Percentiles rank a stretch among this genome's conserved stretches.
phyloP scores from a whole-genome alignment of 2,797 vertebrate genomes.

The Coregonus ussuriensis region DNA sequence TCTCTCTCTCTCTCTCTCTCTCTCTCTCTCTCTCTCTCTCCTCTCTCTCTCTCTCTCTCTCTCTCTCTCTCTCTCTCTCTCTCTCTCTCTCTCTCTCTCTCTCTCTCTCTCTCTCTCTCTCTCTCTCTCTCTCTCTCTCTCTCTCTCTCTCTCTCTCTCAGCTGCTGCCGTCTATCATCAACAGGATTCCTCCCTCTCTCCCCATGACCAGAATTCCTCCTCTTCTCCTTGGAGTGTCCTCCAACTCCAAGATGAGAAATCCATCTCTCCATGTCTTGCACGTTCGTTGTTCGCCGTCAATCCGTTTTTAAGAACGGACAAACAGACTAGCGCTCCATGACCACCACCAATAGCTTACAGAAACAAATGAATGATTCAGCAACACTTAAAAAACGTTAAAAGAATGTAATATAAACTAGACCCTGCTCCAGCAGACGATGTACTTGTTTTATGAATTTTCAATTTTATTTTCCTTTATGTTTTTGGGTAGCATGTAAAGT shows the following conservation, averaged over 20 bases:
- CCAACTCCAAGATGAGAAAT: slow-evolving; percentile 36
- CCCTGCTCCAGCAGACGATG: slow-evolving; percentile 57
- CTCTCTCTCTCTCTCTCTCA: slow-evolving; percentile 30
- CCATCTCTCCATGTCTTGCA: slow-evolving; percentile 27
- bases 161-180: slow-evolving; percentile 66
- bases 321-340: slow-evolving; percentile 30
- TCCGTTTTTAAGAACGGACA: slow-evolving; percentile 20
- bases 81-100: slow-evolving; percentile 26
- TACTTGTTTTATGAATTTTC: slow-evolving; percentile 49
- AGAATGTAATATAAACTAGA: slow-evolving; percentile 74
- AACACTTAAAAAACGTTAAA: slow-evolving; percentile 58
- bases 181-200: slow-evolving; percentile 44
- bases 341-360: slow-evolving; percentile 37
- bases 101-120: background rate
- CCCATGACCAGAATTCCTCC: slow-evolving; percentile 40
- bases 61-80: background rate
- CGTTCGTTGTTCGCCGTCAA: slow-evolving; percentile 2
- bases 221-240: slow-evolving; percentile 41
- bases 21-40: slow-evolving; percentile 6
- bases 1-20: slow-evolving; percentile 7
- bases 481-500: slow-evolving; percentile 62
- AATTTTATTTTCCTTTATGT: slow-evolving; percentile 40
- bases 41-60: too few relatives aligned
- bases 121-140: background rate
- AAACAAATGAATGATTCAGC: slow-evolving; percentile 57